Base-by-base conservation (phyloP, 1,140 invertebrate species). In the Trachymyrmex cornetzi region DNA sequence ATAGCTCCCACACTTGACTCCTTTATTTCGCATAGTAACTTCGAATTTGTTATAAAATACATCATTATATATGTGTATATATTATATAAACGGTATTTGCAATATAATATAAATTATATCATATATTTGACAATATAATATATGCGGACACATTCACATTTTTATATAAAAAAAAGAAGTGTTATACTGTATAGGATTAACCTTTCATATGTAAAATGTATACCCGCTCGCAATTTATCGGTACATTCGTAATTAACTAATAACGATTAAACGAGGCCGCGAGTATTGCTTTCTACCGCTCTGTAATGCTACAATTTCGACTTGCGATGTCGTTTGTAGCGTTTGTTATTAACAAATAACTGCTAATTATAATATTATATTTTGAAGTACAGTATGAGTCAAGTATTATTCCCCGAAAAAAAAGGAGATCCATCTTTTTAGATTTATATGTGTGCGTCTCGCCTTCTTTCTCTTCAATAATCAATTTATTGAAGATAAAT, bases 311-410 rank as follows among this genome's bases (percentile, higher is more conserved):
- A 74, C 50, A 27, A 82, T 82, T 82, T 44, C 24, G 38, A 82
- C 67, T 74, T 82, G 67, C 80, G 67, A 82, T 67, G 53, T 82
- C 80, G 38, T 74, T 82, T 69, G 48, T 80, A 69, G 64, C 77
- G 63, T 80, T 80, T 74, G 80, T 82, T 82, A 74, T 72, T 82
- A 74, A 82, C 53, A 74, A 61, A 57, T 80, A 80, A 80, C 71
- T 74, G 67, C 67, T 72, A 53, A 82, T 74, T 59, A 82, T 24
- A 61, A 30, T 80, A 67, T 14, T 55, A 69, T 24, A 34, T 14
- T 38, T 59, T 74, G 24, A 72, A 48, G 4, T 57, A 24, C 67
- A 59, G 67, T 57, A 30, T 22, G 16, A 14, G n/a, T 19, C 24
- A 74, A 48, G 30, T 61, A 11, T 82, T 50, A 82, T 48, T 72